Percentiles rank a stretch among this genome's conserved stretches.
Evolutionary conservation across 2,888 invertebrate genomes (phyloP).

Genomic region (Cryptosula pallasiana): DNA sequence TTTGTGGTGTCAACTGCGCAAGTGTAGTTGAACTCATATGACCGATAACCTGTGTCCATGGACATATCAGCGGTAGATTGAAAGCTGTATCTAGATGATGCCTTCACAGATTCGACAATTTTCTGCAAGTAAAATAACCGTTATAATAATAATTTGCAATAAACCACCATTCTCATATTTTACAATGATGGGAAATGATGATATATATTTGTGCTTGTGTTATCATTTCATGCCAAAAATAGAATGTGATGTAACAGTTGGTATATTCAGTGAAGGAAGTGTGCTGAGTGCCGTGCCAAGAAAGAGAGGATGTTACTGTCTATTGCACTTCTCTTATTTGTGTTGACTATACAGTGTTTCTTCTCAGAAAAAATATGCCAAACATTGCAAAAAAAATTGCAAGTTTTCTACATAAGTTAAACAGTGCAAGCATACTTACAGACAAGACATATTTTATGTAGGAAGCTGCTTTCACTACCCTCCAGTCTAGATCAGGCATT

Average conservation of each 20-base stretch:
- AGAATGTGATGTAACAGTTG: not conserved
- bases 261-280: not conserved
- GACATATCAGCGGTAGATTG: slow-evolving; percentile 13
- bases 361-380: too few species aligned
- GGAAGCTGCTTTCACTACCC: not conserved
- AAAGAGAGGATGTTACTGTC: not conserved
- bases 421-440: not conserved
- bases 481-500: not conserved
- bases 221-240: not conserved
- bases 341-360: too few species aligned
- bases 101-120: slow-evolving; percentile 13
- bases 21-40: slow-evolving; percentile 48
- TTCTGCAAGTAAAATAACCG: not conserved
- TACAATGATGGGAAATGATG: too few species aligned
- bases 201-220: not conserved
- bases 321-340: too few species aligned
- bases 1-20: slow-evolving; percentile 74
- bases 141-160: too few species aligned
- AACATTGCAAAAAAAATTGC: too few species aligned
- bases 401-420: too few species aligned
- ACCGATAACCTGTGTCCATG: not conserved
- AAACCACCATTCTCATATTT: too few species aligned
- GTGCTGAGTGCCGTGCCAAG: not conserved
- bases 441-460: not conserved
- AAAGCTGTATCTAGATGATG: not conserved